A percentile compares a stretch with the other conserved stretches of the same genome.
Conservation (phyloP, 2,113 vertebrate genomes). For the Toxotes chatareus region DNA sequence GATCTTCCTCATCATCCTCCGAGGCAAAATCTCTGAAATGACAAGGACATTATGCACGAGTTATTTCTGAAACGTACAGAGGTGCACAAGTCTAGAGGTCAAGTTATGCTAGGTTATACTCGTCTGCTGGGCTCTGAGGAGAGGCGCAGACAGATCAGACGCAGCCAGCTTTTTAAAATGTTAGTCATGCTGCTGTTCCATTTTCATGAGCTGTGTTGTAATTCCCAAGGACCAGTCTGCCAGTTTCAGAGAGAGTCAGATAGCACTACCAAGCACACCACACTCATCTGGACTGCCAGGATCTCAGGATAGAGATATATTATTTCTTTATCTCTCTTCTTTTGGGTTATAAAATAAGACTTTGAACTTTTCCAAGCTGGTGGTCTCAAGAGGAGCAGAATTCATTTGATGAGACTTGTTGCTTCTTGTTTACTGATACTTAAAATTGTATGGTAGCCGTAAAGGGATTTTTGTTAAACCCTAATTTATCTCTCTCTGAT, state of each 20-base stretch:
- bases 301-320: background rate
- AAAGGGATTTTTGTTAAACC: slow-evolving; percentile 34
- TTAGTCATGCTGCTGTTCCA: slow-evolving; percentile 63
- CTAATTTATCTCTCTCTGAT: slow-evolving; percentile 37
- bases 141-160: slow-evolving; percentile 37
- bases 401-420: slow-evolving; percentile 45
- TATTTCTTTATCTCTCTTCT: slow-evolving; percentile 9
- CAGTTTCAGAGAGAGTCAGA: slow-evolving; percentile 35
- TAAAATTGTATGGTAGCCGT: slow-evolving; percentile 4
- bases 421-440: slow-evolving; percentile 47
- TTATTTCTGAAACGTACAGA: slow-evolving; percentile 5
- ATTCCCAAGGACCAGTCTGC: slow-evolving; percentile 50
- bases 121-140: slow-evolving; percentile 22
- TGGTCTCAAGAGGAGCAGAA: slow-evolving; percentile 14
- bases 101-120: slow-evolving; percentile 19
- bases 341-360: slow-evolving; percentile 15
- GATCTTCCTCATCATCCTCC: background rate
- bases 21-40: background rate
- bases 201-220: slow-evolving; percentile 69
- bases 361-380: slow-evolving; percentile 32
- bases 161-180: slow-evolving; percentile 57
- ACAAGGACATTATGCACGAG: background rate
- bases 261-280: slow-evolving; percentile 31
- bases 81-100: slow-evolving; percentile 4
- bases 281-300: slow-evolving; percentile 27